Base-by-base conservation (phyloP, 2,888 invertebrate genomes). In the Eupithecia centaureata region DNA sequence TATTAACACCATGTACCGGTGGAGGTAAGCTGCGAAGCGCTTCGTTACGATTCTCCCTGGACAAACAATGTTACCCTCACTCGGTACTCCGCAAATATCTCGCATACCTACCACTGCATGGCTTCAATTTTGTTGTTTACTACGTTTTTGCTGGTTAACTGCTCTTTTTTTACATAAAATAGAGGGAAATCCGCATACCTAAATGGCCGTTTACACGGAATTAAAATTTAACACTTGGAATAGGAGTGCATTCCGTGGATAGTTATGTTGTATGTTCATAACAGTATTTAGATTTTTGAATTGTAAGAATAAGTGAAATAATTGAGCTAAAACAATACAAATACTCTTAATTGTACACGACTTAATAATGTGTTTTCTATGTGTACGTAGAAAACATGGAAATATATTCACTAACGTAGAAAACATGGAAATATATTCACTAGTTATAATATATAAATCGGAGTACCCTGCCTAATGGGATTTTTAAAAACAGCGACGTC, bases 1-100 rank as follows among this genome's bases (percentile, higher is more conserved):
- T 56, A 54, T 32, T 30, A 28, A n/a, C 30, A 32, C 56, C 56
- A 13, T 57, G 30, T 22, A 32, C 51, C 76, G 2, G 38, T 76
- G 76, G 78, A 79, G 82, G 80, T 81, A 79, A 84, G 81, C 79
- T 84, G 78, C 80, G 79, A 74, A 70, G 74, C 73, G 74, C 75
- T 70, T 68, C 75, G 73, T 74, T 73, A 70, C 76, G 76, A 73
- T 73, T 74, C 76, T 74, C 75, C 65, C 75, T 68, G 72, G 71
- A 72, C 77, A 76, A 83, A 83, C 82, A 80, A 83, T 82, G 81
- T 73, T 75, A 73, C 73, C 61, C 38, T 33, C 5, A 33, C 51
- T 67, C 61, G 42, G 63, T 61, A 54, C 70, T 70, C 65, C 66
- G 76, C 76, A 80, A 83, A 82, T 84, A 72, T 82, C 77, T 67